Conservation (phyloP, 2,113 vertebrate species). For the Strix aluco region DNA sequence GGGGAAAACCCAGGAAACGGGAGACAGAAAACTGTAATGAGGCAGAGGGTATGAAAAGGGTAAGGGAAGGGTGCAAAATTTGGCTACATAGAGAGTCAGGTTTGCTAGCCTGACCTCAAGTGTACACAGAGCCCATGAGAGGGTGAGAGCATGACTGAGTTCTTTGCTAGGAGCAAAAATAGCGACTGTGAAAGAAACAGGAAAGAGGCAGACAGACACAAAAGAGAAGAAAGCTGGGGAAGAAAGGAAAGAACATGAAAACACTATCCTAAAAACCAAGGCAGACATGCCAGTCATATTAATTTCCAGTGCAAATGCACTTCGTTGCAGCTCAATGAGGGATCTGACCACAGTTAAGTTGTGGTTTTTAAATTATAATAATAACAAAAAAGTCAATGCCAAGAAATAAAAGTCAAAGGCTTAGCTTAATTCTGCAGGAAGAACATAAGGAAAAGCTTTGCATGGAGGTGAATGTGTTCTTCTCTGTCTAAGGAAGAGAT, state of each 20-base stretch:
- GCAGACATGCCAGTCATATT: constrained; percentile 17
- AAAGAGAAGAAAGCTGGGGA: constrained; percentile 35
- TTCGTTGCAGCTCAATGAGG: background rate
- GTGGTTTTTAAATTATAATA: background rate
- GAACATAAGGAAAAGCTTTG: background rate
- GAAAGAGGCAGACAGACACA: constrained; percentile 21
- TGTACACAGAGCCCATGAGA: background rate
- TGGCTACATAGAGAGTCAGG: background rate
- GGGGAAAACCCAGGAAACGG: fast-evolving
- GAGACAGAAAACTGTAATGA: background rate
- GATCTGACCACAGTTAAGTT: background rate
- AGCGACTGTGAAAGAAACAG: background rate
- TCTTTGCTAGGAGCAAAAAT: constrained; percentile 44
- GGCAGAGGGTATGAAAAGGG: background rate
- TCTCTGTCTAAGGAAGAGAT: background rate
- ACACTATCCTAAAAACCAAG: constrained; percentile 14
- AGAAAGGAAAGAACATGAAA: constrained; percentile 47
- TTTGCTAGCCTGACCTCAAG: constrained; percentile 11
- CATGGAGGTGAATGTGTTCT: background rate
- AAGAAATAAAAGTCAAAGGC: background rate
- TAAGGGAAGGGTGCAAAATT: background rate
- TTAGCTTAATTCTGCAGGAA: background rate
- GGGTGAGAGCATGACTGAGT: background rate
- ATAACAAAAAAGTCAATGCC: background rate
- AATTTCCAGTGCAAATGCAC: constrained; percentile 9